A percentile compares a stretch with the other conserved stretches of the same genome.
Conservation (phyloP, 2,888 invertebrate species). For the Ichneumon xanthorius region DNA sequence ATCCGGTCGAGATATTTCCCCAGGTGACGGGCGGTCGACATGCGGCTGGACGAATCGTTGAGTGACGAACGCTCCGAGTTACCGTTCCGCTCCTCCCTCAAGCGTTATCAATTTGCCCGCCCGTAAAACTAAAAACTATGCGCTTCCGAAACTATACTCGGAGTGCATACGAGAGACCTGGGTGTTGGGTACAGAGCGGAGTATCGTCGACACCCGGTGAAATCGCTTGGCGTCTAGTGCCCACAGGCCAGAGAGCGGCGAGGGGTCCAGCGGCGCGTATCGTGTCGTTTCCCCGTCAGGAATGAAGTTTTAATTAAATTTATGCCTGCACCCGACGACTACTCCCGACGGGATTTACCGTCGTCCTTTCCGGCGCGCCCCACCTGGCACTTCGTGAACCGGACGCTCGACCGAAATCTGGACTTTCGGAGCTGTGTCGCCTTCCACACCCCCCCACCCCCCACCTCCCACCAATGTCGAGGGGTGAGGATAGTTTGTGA, state of each 20-base stretch:
- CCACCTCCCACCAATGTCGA: not conserved
- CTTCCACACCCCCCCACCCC: no score
- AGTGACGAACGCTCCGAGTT: conserved; percentile 60
- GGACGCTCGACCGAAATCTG: conserved; percentile 22
- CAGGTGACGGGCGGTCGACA: conserved; percentile 37
- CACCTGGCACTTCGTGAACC: conserved; percentile 20
- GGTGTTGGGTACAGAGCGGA: not conserved
- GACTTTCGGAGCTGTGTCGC: conserved; percentile 10
- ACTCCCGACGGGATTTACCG: conserved; percentile 63
- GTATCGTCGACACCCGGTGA: conserved; percentile 30
- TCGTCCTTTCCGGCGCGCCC: conserved; percentile 44
- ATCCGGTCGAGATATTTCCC: conserved; percentile 32
- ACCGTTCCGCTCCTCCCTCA: conserved; percentile 52
- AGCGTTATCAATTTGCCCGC: conserved; percentile 70
- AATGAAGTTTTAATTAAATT: conserved; percentile 76
- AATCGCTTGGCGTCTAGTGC: conserved; percentile 27
- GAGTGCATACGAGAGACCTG: not conserved
- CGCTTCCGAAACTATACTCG: conserved; percentile 3
- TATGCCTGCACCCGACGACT: conserved; percentile 68
- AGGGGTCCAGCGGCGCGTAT: conserved; percentile 40
- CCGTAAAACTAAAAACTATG: conserved; percentile 66
- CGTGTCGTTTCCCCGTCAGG: conserved; percentile 66
- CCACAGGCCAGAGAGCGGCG: conserved; percentile 1
- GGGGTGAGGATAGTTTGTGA: not conserved
- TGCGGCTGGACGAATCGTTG: conserved; percentile 51